Evolutionary conservation across 2,888 invertebrate species (phyloP).

Genomic region (Nasonia oneida): DNA sequence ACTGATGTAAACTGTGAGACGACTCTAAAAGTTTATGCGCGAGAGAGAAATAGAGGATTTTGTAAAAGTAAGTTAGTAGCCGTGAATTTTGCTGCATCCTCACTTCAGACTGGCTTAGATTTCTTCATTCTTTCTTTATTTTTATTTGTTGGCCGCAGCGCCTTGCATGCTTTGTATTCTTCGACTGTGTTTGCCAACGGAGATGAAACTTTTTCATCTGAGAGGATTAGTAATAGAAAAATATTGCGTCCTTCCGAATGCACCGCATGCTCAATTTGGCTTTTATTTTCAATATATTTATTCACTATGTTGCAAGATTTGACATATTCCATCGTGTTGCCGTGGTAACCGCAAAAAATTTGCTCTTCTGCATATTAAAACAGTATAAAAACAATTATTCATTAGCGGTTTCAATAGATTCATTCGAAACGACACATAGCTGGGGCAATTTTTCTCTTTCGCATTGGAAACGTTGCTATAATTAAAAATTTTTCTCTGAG

Average conservation of each 20-base stretch:
- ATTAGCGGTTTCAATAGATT: too few species aligned
- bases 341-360: too few species aligned
- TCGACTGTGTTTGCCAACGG: background rate
- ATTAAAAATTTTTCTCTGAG: too few species aligned
- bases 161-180: too few species aligned
- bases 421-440: too few species aligned
- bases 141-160: background rate
- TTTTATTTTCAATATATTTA: background rate
- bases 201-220: background rate
- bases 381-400: too few species aligned
- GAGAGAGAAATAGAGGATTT: constrained; percentile 38
- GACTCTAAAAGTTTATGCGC: constrained; percentile 35
- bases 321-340: background rate
- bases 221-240: background rate
- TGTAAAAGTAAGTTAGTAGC: constrained; percentile 52
- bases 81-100: constrained; percentile 37
- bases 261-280: background rate
- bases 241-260: background rate
- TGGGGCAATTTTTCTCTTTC: too few species aligned
- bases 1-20: constrained; percentile 31
- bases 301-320: background rate
- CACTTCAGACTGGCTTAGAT: background rate
- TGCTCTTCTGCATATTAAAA: too few species aligned
- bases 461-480: too few species aligned
- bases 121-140: background rate